Evolutionary conservation across 2,113 vertebrate genomes (phyloP).

Genomic region (Leucoraja erinaceus): DNA sequence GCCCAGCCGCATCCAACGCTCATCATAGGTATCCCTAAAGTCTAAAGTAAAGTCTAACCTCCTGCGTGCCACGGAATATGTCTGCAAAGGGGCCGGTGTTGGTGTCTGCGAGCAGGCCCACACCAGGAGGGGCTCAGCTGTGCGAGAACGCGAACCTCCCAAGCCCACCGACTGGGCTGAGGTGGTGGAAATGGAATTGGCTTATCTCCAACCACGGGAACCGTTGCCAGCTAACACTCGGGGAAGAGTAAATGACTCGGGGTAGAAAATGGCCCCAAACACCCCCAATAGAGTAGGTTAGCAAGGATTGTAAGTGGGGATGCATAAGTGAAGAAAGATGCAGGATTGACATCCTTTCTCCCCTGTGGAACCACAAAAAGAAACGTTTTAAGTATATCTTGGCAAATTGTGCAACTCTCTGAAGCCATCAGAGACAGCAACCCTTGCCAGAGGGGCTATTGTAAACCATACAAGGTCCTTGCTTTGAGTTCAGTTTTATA

Average conservation of each 20-base stretch:
- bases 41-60: too few species aligned
- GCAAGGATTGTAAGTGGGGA: neutral
- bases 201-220: neutral
- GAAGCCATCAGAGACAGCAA: neutral
- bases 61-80: too few species aligned
- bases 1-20: too few species aligned
- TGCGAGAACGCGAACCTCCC: neutral
- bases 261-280: neutral
- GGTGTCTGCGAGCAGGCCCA: neutral
- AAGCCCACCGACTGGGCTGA: neutral
- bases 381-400: neutral
- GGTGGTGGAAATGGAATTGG: neutral
- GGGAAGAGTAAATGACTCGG: too few species aligned
- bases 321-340: neutral
- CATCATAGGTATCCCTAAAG: too few species aligned
- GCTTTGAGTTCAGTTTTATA: neutral
- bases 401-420: neutral
- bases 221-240: neutral
- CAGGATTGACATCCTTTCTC: neutral
- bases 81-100: neutral
- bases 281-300: neutral
- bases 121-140: neutral
- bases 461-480: neutral
- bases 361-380: neutral
- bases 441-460: neutral